Percentiles rank a stretch among this genome's conserved stretches.
Conservation (phyloP, 2,888 invertebrate species). For the Ennomos erosarius region DNA sequence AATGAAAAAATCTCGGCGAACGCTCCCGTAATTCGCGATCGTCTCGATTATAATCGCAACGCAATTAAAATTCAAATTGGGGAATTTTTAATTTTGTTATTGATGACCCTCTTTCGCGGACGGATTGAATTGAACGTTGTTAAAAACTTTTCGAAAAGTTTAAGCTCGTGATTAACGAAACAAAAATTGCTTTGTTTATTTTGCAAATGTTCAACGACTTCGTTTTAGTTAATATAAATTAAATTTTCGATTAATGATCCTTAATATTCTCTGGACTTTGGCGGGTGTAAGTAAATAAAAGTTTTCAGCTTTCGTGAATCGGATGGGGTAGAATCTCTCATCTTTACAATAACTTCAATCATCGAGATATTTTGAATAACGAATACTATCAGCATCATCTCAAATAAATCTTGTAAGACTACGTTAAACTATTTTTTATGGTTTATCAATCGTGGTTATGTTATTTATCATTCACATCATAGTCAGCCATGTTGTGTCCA, state of each 20-base stretch:
- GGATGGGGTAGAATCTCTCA: too few species aligned
- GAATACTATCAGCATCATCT: too few species aligned
- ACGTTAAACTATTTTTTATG: too few species aligned
- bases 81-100: slow-evolving; percentile 84
- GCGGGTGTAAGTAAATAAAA: slow-evolving; percentile 20
- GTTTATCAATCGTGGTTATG: too few species aligned
- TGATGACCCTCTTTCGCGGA: slow-evolving; percentile 77
- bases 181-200: slow-evolving; percentile 70
- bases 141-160: slow-evolving; percentile 72
- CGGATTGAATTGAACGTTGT: slow-evolving; percentile 73
- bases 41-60: slow-evolving; percentile 79
- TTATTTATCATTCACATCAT: too few species aligned
- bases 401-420: too few species aligned
- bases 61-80: slow-evolving; percentile 85
- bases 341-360: neutral
- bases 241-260: slow-evolving; percentile 34
- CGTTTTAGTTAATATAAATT: slow-evolving; percentile 42
- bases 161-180: slow-evolving; percentile 60
- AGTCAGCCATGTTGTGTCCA: too few species aligned
- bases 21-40: slow-evolving; percentile 75
- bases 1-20: slow-evolving; percentile 66
- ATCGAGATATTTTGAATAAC: neutral
- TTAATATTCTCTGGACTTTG: slow-evolving; percentile 19
- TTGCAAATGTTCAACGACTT: slow-evolving; percentile 44
- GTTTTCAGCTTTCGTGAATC: slow-evolving; percentile 5